Base-by-base conservation (phyloP, 2,888 invertebrate species). In the Tineola bisselliella region DNA sequence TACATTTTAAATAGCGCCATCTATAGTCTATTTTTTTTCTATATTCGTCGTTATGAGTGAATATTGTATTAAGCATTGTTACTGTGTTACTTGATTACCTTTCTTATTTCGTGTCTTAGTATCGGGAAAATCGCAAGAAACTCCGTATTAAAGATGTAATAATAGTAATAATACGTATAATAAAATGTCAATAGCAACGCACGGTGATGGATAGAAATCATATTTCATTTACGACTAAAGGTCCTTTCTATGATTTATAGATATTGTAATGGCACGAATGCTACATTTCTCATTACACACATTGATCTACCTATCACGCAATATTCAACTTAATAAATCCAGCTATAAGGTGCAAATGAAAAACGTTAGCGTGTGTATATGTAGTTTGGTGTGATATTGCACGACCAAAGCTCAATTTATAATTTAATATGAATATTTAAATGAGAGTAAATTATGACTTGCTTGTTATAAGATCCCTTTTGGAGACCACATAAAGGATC, bases 181-280 rank as follows among this genome's bases (percentile, higher is more conserved):
- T 56, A 56, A 56, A 25, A 30, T 19, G 56, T 56, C 56, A 56
- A 56, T 56, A 56, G 25, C 19, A 56, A 19, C 12, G 30, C 2
- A 56, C 12, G 11, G 56, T 56, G 30, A 56, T 56, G 25, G 56
- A 56, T 56, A 25, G 56, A 56, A 56, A n/a, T 17, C 56, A n/a
- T 56, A 56, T 56, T 56, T 56, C 56, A 56, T 25, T 56, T 56
- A 30, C 25, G 56, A 56, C 4, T 56, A 6, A 6, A 6, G 18
- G 56, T 18, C 25, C 18, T 19, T 56, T n/a, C 30, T 19, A 30
- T 56, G 56, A 56, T 18, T 56, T 56, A 56, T 56, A 25, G 56
- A 48, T 18, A 48, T 48, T 48, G 48, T 48, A 48, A 48, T 48
- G 15, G 48, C n/a, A n/a, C n/a, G 13, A 48, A 48, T 3, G 48